Percentiles rank a stretch among this genome's conserved stretches.
phyloP scores from a whole-genome alignment of 2,888 invertebrate species.

The Erebia epiphron region DNA sequence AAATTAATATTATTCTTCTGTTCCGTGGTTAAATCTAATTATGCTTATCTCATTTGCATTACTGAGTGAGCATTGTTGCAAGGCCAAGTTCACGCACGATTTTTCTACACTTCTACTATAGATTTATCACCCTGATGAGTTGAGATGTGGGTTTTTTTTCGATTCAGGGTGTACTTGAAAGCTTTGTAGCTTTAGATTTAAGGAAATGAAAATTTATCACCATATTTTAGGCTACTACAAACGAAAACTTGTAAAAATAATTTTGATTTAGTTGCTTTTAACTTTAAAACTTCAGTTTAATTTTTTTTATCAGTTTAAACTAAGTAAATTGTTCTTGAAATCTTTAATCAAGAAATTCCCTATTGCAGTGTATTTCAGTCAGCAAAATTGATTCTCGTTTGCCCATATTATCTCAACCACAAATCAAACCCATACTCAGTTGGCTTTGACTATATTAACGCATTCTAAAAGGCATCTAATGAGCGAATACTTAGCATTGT shows the following conservation, averaged over 20 bases:
- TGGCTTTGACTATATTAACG: neutral
- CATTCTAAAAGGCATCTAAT: neutral
- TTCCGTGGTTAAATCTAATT: constrained; percentile 4
- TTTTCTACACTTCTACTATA: neutral
- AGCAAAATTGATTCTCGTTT: constrained; percentile 30
- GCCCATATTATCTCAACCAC: constrained; percentile 17
- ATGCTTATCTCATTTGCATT: constrained; percentile 18
- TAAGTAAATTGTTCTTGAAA: neutral
- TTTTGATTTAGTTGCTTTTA: too few species aligned
- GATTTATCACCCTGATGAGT: too few species aligned
- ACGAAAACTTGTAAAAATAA: too few species aligned
- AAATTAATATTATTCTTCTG: too few species aligned
- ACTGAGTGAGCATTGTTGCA: constrained; percentile 2
- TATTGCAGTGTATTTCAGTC: constrained; percentile 19
- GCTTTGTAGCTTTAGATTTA: neutral
- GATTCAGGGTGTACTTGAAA: too few species aligned
- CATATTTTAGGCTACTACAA: neutral
- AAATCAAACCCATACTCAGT: neutral
- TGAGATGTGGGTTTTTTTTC: too few species aligned
- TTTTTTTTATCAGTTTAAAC: too few species aligned
- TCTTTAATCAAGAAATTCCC: neutral
- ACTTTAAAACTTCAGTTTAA: too few species aligned
- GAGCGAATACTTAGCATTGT: neutral
- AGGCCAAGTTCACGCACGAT: constrained; percentile 3
- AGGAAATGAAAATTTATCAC: too few species aligned